Base-by-base conservation (phyloP, 2,888 invertebrate species). In the Acrobasis repandana region DNA sequence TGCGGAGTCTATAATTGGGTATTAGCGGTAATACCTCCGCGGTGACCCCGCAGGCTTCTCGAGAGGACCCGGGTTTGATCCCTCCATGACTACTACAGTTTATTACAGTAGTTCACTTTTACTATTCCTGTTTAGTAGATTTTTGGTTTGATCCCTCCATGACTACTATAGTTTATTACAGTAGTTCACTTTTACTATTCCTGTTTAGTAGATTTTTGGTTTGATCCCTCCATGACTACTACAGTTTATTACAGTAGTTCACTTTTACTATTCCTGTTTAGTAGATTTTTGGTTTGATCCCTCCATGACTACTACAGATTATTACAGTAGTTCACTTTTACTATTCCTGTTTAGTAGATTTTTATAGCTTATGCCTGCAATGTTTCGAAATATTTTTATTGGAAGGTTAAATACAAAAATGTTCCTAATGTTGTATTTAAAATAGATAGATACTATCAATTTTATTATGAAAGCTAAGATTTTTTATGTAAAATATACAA, bases 1-100 rank as follows among this genome's bases (percentile, higher is more conserved):
- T 74, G 72, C 71, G 64, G 71, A 85, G 79, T 79, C 81, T 77
- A 84, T 89, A 85, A 87, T 86, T 85, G 86, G 83, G 85, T 88
- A 88, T 87, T 86, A 88, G 70, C 75, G 80, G 76, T 86, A 86
- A 86, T 87, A 80, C 82, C 77, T 75, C 71, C 72, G 68, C 79
- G 79, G 80, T 70, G 66, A 69, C 70, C 69, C 73, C 72, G 67
- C 64, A 14, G 47, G 15, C 14, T 49, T 9, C 15, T 49, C 34
- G n/a, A 36, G n/a, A 48, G 11, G 36, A 48, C 18, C 16, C 11
- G 48, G 34, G 18, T 36, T 14, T n/a, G 33, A 50, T 36, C 49
- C 36, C 49, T 58, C 9, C 15, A 56, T 28, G 33, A 46, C 38
- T 34, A 51, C n/a, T 54, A 20, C 20, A 20, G 15, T 36, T 49